A percentile compares a stretch with the other conserved stretches of the same genome.
Conservation (phyloP, 2,888 invertebrate species). For the Drosophila nigritarsus region DNA sequence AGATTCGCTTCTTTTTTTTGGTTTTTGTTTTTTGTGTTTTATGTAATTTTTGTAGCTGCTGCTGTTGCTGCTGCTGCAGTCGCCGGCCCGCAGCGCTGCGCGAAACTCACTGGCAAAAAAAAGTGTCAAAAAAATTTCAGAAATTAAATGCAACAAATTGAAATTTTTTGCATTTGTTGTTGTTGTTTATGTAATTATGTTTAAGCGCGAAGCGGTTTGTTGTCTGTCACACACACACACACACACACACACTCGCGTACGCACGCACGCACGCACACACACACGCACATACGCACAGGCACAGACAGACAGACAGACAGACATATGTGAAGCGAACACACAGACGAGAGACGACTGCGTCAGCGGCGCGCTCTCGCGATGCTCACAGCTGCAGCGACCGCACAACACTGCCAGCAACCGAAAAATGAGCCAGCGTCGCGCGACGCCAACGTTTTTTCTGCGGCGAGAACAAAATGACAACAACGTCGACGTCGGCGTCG, state of each 20-base stretch:
- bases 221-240: conserved; percentile 42
- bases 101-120: conserved; percentile 49
- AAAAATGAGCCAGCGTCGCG: conserved; percentile 49
- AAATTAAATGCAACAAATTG: conserved; percentile 20
- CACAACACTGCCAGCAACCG: conserved; percentile 62
- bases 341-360: conserved; percentile 35
- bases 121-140: conserved; percentile 33
- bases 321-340: conserved; percentile 19
- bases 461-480: conserved; percentile 46
- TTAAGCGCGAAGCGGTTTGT: conserved; percentile 53
- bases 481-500: conserved; percentile 17
- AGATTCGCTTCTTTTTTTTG: conserved; percentile 34
- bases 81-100: conserved; percentile 58
- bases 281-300: conserved; percentile 13
- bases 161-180: conserved; percentile 10
- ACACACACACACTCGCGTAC: conserved; percentile 14
- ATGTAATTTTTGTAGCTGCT: conserved; percentile 46
- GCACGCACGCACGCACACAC: conserved; percentile 13
- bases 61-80: conserved; percentile 37
- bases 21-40: conserved; percentile 37
- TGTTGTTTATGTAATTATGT: conserved; percentile 24
- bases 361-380: conserved; percentile 65
- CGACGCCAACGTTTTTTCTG: conserved; percentile 47
- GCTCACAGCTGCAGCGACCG: conserved; percentile 76
- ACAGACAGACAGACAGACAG: conserved; percentile 13